phyloP scores from a whole-genome alignment of 2,113 vertebrate genomes.

The Penelope pileata region DNA sequence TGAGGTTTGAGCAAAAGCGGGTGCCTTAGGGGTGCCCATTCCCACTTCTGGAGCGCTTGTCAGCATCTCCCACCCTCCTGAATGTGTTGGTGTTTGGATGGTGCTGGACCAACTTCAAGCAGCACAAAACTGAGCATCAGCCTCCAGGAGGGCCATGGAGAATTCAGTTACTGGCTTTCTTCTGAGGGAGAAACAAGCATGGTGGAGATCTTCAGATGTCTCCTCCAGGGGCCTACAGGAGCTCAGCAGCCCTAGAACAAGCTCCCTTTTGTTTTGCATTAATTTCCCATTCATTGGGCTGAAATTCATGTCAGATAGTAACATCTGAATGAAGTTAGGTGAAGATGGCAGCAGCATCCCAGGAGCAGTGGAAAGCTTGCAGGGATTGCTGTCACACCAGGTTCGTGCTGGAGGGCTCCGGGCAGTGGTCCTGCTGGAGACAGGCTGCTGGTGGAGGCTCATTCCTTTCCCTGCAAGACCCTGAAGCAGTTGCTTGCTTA shows the following conservation, averaged over 20 bases:
- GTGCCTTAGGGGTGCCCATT: neutral
- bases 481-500: accelerated
- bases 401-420: accelerated
- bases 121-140: neutral
- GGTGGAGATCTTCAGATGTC: neutral
- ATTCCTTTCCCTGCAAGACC: neutral
- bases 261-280: neutral
- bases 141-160: neutral
- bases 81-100: neutral
- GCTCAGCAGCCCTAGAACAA: neutral
- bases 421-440: neutral
- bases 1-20: neutral
- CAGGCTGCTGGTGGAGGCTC: neutral
- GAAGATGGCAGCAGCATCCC: neutral
- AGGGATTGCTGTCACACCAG: neutral
- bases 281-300: neutral
- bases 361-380: neutral
- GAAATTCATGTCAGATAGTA: neutral
- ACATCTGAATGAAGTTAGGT: neutral
- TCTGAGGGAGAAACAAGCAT: neutral
- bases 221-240: neutral
- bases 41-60: neutral
- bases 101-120: neutral
- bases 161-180: neutral
- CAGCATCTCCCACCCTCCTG: neutral